Evolutionary conservation across 1,140 invertebrate species (phyloP).

Genomic region (Dryas iulia): DNA sequence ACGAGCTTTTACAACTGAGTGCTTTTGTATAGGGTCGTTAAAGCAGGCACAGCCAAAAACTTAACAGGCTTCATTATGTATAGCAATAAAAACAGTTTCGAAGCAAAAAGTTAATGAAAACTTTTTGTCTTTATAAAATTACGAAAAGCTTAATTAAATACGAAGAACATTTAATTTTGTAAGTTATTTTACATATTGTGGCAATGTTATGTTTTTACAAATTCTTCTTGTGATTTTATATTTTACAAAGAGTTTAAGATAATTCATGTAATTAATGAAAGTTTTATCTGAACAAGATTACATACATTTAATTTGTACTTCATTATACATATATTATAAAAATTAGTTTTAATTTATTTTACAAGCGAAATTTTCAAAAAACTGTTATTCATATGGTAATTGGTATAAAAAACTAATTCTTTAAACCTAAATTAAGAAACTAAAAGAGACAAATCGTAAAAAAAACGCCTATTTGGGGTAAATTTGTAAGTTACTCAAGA

Average conservation of each 20-base stretch:
- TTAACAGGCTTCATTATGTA: slow-evolving; percentile 9
- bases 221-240: neutral
- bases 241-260: neutral
- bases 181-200: neutral
- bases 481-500: too few species aligned
- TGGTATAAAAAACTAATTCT: too few species aligned
- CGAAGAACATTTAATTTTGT: neutral
- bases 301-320: too few species aligned
- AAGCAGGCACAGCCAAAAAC: neutral
- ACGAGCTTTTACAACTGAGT: neutral
- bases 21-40: slow-evolving; percentile 2
- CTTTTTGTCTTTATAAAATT: neutral
- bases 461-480: too few species aligned
- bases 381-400: too few species aligned
- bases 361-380: too few species aligned
- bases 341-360: too few species aligned
- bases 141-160: neutral
- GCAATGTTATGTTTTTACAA: neutral
- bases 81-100: slow-evolving; percentile 2
- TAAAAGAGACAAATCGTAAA: too few species aligned
- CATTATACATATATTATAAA: too few species aligned
- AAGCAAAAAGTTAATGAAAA: slow-evolving; percentile 1
- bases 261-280: neutral
- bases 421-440: too few species aligned
- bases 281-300: neutral